phyloP scores from a whole-genome alignment of 2,888 invertebrate species.

The Rhingia rostrata region DNA sequence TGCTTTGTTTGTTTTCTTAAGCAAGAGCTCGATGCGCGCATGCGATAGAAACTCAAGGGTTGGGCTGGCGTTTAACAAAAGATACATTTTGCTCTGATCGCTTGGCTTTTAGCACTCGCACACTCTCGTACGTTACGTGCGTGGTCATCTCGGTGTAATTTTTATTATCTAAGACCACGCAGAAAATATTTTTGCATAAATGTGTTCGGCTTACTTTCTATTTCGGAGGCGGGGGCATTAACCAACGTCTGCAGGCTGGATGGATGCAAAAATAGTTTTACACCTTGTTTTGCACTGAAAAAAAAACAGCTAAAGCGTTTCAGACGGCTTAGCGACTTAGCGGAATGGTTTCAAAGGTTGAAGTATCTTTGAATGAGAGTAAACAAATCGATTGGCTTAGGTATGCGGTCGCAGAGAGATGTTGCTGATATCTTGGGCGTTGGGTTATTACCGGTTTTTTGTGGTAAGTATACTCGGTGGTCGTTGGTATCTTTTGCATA shows the following conservation, averaged over 20 bases:
- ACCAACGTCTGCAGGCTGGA: conserved; percentile 12
- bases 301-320: too few relatives aligned
- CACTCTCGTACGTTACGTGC: conserved; percentile 2
- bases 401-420: too few relatives aligned
- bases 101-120: conserved; percentile 16
- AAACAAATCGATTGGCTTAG: too few relatives aligned
- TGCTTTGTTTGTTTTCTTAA: conserved; percentile 4
- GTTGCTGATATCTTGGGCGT: too few relatives aligned
- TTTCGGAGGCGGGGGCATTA: conserved; percentile 32
- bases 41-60: conserved; percentile 14
- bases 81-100: background rate
- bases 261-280: background rate
- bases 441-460: too few relatives aligned
- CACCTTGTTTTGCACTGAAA: too few relatives aligned
- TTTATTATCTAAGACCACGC: conserved; percentile 25
- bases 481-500: too few relatives aligned
- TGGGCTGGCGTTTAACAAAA: conserved; percentile 17
- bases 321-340: too few relatives aligned
- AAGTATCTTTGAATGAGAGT: too few relatives aligned
- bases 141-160: conserved; percentile 1
- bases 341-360: too few relatives aligned
- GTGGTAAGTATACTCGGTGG: too few relatives aligned
- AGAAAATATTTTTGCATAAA: conserved; percentile 31
- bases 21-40: conserved; percentile 1
- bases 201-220: conserved; percentile 36